Evolutionary conservation across 2,113 vertebrate species (phyloP).

Genomic region (Onychostruthus taczanowskii): DNA sequence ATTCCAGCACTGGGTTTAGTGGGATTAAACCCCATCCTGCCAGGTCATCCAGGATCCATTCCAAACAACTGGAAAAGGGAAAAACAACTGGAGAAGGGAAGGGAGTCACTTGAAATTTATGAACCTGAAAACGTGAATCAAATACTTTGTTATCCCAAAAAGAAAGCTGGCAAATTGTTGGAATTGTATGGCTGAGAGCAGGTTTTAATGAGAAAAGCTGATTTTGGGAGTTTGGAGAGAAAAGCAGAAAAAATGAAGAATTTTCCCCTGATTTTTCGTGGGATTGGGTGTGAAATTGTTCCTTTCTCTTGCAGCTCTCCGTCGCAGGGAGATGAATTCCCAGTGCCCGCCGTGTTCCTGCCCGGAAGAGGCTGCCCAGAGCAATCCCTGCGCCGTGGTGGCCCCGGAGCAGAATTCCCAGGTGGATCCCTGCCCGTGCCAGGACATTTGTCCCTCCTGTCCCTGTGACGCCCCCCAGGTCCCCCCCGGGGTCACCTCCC

Average conservation of each 20-base stretch:
- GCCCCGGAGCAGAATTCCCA: neutral
- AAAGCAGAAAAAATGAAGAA: neutral
- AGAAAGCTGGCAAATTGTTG: neutral
- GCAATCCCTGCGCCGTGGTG: accelerated
- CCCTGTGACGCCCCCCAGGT: neutral
- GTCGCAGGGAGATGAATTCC: neutral
- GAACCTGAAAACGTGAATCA: accelerated
- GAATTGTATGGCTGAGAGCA: neutral
- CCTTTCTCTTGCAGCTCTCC: neutral
- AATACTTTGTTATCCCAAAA: neutral
- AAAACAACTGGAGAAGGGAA: neutral
- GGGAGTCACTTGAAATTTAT: neutral
- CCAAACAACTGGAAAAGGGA: neutral
- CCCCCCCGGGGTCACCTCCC: neutral
- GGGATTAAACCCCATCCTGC: accelerated
- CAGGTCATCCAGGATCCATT: neutral
- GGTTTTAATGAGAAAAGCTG: neutral
- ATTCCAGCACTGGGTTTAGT: neutral
- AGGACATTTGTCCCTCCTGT: neutral
- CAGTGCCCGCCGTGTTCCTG: neutral
- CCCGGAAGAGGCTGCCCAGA: accelerated
- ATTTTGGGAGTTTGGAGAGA: neutral
- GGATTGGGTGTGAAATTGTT: accelerated
- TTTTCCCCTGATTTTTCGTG: accelerated
- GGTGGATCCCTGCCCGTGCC: accelerated